Percentiles rank a stretch among this genome's conserved stretches.
phyloP scores from a whole-genome alignment of 2,113 vertebrate species.

The Theristicus caerulescens region DNA sequence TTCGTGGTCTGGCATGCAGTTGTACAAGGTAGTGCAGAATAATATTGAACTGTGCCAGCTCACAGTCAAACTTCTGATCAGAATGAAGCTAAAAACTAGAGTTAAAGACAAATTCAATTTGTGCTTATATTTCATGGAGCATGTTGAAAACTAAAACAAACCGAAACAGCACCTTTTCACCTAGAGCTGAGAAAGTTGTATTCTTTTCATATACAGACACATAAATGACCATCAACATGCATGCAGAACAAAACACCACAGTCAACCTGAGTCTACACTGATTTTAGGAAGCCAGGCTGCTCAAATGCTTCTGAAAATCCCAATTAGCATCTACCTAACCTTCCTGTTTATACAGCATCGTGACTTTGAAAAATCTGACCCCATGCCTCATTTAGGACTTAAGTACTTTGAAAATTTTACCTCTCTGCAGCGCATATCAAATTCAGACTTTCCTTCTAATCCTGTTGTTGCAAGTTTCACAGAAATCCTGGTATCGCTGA shows the following conservation, averaged over 20 bases:
- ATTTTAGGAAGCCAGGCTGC: background rate
- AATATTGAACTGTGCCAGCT: background rate
- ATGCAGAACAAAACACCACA: background rate
- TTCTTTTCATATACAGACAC: background rate
- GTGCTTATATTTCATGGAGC: background rate
- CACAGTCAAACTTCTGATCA: background rate
- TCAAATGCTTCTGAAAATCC: background rate
- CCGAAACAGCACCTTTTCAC: background rate
- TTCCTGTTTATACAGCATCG: background rate
- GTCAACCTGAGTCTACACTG: background rate
- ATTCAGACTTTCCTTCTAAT: background rate
- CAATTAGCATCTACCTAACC: background rate
- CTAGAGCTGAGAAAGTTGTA: background rate
- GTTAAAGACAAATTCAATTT: background rate
- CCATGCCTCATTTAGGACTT: background rate
- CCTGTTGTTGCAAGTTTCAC: background rate
- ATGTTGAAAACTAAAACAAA: background rate
- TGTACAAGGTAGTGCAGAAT: background rate
- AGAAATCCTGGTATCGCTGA: background rate
- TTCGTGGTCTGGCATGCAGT: fast-evolving
- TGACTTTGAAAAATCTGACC: background rate
- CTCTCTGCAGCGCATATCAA: background rate
- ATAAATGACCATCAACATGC: background rate
- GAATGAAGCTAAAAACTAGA: background rate
- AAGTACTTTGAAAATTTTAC: background rate